Evolutionary conservation across 37 sponge, comb jelly and placozoan genomes (phyloP), one percentile per base, ranked within the genome.

Genomic region (Tethya wilhelma): DNA sequence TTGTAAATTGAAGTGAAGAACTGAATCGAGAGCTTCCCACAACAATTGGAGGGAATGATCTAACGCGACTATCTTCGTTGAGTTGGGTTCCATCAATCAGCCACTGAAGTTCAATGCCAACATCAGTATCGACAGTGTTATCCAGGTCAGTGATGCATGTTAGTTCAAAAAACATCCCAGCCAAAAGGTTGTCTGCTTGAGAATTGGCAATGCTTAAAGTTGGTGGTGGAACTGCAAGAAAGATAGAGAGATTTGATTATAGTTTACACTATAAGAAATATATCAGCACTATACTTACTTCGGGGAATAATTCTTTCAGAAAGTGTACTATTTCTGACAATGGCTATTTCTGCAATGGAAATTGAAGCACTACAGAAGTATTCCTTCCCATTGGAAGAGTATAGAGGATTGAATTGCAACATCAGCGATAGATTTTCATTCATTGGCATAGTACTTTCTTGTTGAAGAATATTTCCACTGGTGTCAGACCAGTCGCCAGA

Each of bases 161-260:
- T 67, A 67, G 32, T 17, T 12, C 67, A 36, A 38, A 36, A 67
- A 17, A 8, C 67, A 67, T 67, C 34, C 67, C 67, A 67, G 67
- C 67, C 29, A 67, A 5, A 38, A 36, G 8, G 32, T 36, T 19
- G 17, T 67, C 67, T 37, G 39, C 4, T 36, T 67, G 67, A 67
- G 37, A 38, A 6, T 17, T 38, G 17, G 38, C 4, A 20, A 67
- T 31, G 29, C 7, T 17, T 8, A 67, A 19, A 36, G 29, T 7
- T 30, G 37, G 67, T 67, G 14, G 39, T 67, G 67, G 67, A 36
- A 33, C 67, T 67, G 37, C 25, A 67, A 67, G 39, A 31, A 32
- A 67, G 6, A 67, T 37, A 37, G 14, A 49, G 9, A 14, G 9
- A 49, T 36, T 36, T 36, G 4, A 32, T 8, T 67, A 67, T 67